Percentiles rank a stretch among this genome's conserved stretches.
Evolutionary conservation across 2,888 invertebrate species (phyloP).

Genomic region (Trilocha varians): DNA sequence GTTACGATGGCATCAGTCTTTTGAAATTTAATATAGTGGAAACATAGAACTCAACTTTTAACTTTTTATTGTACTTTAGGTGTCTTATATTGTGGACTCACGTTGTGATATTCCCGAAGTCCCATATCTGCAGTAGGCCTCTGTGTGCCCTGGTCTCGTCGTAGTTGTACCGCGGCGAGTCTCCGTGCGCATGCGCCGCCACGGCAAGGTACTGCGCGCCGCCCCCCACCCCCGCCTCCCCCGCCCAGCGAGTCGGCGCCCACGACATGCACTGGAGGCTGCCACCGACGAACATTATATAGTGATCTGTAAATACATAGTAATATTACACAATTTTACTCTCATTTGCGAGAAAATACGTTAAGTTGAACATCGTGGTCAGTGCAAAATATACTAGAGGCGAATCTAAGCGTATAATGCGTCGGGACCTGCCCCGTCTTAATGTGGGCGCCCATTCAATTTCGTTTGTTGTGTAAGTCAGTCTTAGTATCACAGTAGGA

Average conservation of each 20-base stretch:
- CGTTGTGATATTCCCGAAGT: conserved; percentile 62
- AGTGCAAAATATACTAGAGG: too few species aligned
- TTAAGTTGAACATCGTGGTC: too few species aligned
- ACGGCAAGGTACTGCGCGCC: conserved; percentile 77
- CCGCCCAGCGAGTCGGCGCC: conserved; percentile 35
- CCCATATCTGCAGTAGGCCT: conserved; percentile 82
- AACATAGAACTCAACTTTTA: background rate
- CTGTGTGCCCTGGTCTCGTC: conserved; percentile 47
- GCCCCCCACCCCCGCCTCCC: conserved; percentile 16
- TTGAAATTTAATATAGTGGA: too few species aligned
- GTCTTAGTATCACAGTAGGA: too few species aligned
- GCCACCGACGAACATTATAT: conserved; percentile 66
- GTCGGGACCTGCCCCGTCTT: too few species aligned
- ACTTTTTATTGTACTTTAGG: too few species aligned
- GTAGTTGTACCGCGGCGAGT: conserved; percentile 55
- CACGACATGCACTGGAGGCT: conserved; percentile 73
- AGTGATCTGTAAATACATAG: conserved; percentile 1
- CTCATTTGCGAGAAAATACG: too few species aligned
- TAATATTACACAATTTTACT: background rate
- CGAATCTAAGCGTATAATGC: too few species aligned
- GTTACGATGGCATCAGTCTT: too few species aligned
- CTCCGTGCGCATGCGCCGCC: conserved; percentile 62
- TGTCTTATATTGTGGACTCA: conserved; percentile 21
- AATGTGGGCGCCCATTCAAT: too few species aligned
- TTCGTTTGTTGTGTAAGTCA: too few species aligned